These are phyloP conservation scores for Spinus olivaceus DNA, from an alignment of 2,797 vertebrate species.

Conservation along the genomic window DNA sequence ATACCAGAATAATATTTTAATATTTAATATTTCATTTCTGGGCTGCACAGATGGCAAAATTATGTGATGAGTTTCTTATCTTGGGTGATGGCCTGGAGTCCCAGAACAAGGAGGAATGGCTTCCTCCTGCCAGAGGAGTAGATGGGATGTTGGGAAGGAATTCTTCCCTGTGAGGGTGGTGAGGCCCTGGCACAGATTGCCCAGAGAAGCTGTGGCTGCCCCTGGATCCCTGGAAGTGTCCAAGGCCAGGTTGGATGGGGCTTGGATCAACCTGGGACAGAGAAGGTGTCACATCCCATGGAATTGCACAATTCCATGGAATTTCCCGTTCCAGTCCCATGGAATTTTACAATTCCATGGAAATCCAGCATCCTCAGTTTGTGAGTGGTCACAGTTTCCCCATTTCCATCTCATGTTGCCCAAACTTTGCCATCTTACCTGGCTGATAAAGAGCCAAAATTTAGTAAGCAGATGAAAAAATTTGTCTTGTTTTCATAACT, in stretches of 20 bases:
- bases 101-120: not conserved
- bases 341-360: not conserved
- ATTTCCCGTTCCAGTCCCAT: too few species aligned
- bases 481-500: not conserved
- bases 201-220: not conserved
- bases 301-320: too few species aligned
- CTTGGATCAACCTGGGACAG: accelerated
- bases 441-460: not conserved
- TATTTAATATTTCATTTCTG: not conserved
- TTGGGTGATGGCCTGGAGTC: not conserved
- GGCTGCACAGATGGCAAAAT: not conserved
- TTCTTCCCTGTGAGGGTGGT: accelerated
- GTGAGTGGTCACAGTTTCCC: not conserved
- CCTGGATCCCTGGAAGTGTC: not conserved
- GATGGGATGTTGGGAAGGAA: not conserved
- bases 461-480: not conserved
- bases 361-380: not conserved
- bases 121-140: not conserved
- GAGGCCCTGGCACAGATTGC: accelerated
- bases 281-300: not conserved
- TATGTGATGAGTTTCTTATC: not conserved
- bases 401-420: not conserved
- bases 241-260: accelerated
- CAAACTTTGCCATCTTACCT: not conserved
- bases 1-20: not conserved